Evolutionary conservation across 2,113 vertebrate species (phyloP).

Genomic region (Herpailurus yagouaroundi): DNA sequence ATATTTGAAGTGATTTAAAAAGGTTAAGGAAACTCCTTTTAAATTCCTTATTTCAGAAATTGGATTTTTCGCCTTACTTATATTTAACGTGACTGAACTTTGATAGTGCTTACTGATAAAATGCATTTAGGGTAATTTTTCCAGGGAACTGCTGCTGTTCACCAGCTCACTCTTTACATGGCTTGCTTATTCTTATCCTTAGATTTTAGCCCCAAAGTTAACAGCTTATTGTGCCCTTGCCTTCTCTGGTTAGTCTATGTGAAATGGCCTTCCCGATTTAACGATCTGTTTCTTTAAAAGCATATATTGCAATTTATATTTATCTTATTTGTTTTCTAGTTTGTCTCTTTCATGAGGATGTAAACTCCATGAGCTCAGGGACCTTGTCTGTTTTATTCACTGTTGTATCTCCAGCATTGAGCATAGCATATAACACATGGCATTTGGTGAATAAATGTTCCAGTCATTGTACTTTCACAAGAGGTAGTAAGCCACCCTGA

Average conservation of each 20-base stretch:
- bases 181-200: background rate
- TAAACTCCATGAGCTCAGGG: background rate
- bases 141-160: background rate
- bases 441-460: background rate
- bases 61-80: background rate
- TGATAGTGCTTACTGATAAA: background rate
- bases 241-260: background rate
- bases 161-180: background rate
- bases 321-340: conserved; percentile 26
- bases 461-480: background rate
- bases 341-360: background rate
- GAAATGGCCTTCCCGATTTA: conserved; percentile 9
- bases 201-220: background rate
- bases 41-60: conserved; percentile 46
- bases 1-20: conserved; percentile 33
- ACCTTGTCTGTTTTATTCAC: background rate
- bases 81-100: background rate
- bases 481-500: background rate
- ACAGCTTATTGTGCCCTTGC: background rate
- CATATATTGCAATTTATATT: background rate
- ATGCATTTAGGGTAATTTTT: background rate
- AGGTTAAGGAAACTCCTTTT: background rate
- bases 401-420: background rate
- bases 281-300: conserved; percentile 2
- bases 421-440: background rate